These are phyloP conservation scores for Zoroaster sp. DNA, from an alignment of 53 echinoderm and acorn worm genomes.

Conservation along the genomic window DNA sequence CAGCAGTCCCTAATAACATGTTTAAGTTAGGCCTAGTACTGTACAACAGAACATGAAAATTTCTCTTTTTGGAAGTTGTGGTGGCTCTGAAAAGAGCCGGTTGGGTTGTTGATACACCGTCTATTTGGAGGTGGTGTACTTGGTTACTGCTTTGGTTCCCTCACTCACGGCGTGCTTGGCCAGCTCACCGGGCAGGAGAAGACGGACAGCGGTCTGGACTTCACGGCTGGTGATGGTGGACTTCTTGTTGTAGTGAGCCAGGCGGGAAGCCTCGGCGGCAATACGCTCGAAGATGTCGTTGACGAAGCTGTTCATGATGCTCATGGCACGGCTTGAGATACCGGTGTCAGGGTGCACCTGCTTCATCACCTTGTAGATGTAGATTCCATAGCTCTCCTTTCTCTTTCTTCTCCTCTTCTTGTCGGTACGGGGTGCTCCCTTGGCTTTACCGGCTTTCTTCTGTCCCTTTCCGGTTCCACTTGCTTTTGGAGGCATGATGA, in stretches of 20 bases:
- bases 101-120: neutral
- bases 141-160: conserved; percentile 90
- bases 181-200: conserved; percentile 85
- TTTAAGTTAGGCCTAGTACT: no score
- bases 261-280: conserved; percentile 56
- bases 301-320: conserved; percentile 88
- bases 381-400: conserved; percentile 86
- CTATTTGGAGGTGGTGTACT: conserved; percentile 72
- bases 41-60: neutral
- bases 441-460: conserved; percentile 83
- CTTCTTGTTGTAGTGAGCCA: conserved; percentile 92
- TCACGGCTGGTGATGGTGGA: conserved; percentile 85
- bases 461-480: conserved; percentile 79
- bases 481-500: conserved; percentile 82
- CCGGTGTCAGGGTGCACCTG: conserved; percentile 93
- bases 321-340: conserved; percentile 73
- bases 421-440: conserved; percentile 40
- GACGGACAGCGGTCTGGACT: conserved; percentile 81
- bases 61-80: neutral
- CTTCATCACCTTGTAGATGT: conserved; percentile 92
- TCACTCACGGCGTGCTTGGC: conserved; percentile 86
- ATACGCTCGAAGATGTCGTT: conserved; percentile 89
- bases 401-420: conserved; percentile 61
- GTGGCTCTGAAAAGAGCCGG: conserved; percentile 28
- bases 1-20: no score